Conservation (phyloP, 53 echinoderm and acorn worm genomes). For the Astropecten irregularis region DNA sequence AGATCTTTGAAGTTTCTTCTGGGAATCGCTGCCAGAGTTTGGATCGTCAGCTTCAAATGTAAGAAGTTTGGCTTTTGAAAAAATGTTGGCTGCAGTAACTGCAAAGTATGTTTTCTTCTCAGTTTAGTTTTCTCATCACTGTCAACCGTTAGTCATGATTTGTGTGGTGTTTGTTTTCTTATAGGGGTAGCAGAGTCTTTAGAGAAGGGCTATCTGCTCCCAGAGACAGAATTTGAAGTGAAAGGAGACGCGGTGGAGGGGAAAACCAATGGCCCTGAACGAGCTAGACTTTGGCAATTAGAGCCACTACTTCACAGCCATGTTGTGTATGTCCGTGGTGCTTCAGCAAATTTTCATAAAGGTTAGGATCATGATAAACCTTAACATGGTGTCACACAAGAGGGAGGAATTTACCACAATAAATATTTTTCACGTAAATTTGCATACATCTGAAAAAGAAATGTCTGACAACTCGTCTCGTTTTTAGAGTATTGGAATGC, state of each 20-base stretch:
- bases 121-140: no score
- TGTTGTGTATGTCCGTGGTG: no score
- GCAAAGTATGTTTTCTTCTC: not conserved
- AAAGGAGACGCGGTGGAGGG: not conserved
- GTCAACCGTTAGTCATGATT: not conserved
- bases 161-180: not conserved
- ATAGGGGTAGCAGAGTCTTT: slow-evolving; percentile 1
- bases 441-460: no score
- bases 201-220: not conserved
- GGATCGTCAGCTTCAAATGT: slow-evolving; percentile 14
- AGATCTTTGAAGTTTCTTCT: not conserved
- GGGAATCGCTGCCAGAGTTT: slow-evolving; percentile 25
- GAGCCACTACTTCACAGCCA: slow-evolving; percentile 4
- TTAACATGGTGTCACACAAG: no score
- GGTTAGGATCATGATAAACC: no score
- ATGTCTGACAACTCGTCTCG: no score
- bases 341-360: no score
- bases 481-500: no score
- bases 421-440: no score
- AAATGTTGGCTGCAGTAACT: not conserved
- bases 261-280: not conserved
- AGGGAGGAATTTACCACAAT: no score
- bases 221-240: slow-evolving; percentile 6
- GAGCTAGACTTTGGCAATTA: not conserved
- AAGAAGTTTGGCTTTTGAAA: not conserved